These are phyloP conservation scores for Pedionomus torquatus DNA, from an alignment of 2,113 vertebrate genomes.

Conservation along the genomic window DNA sequence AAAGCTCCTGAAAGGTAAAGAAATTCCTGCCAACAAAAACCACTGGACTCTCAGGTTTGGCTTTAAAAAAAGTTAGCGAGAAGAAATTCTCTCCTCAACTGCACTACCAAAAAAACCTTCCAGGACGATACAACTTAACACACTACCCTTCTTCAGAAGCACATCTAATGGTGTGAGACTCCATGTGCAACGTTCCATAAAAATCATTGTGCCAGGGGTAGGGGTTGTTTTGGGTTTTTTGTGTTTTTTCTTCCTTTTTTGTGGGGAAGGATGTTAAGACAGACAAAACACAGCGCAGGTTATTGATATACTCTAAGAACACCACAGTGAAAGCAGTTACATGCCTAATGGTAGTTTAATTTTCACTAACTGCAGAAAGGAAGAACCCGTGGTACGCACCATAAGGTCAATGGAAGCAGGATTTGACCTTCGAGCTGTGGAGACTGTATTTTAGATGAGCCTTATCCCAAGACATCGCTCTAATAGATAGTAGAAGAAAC, in stretches of 20 bases:
- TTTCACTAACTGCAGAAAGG: neutral
- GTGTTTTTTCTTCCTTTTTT: neutral
- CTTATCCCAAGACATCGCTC: neutral
- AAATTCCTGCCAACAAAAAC: neutral
- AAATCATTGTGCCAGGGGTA: neutral
- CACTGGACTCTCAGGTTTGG: neutral
- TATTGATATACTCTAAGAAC: neutral
- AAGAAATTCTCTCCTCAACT: neutral
- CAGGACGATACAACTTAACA: neutral
- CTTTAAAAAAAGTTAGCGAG: neutral
- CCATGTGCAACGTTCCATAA: neutral
- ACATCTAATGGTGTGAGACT: neutral
- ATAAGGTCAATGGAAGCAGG: neutral
- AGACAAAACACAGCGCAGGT: neutral
- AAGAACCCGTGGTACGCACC: neutral
- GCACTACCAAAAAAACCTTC: neutral
- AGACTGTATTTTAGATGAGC: neutral
- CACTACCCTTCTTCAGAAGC: neutral
- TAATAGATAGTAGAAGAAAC: neutral
- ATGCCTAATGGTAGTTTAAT: neutral
- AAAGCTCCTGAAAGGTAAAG: slow-evolving; percentile 7
- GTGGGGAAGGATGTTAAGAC: neutral
- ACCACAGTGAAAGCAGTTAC: neutral
- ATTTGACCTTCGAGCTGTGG: neutral
- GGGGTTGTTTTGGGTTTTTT: neutral